Percentiles rank a stretch among this genome's conserved stretches.
Evolutionary conservation across 2,113 vertebrate species (phyloP).

Genomic region (Lepisosteus osseus): DNA sequence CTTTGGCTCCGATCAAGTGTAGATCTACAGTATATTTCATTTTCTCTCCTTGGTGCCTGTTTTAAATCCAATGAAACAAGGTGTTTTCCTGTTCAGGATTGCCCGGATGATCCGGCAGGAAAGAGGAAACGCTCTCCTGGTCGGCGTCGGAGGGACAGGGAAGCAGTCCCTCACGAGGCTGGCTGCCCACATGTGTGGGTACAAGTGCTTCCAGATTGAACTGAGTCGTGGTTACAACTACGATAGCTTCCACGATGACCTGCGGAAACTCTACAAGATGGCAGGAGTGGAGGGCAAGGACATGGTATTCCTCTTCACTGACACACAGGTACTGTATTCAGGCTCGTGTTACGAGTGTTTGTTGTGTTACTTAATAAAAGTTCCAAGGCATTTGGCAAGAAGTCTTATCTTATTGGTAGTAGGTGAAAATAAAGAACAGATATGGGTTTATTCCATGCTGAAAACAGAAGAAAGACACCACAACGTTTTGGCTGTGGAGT

Average conservation of each 20-base stretch:
- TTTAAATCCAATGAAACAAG: too few relatives aligned
- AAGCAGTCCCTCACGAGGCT: constrained; percentile 81
- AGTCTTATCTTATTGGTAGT: too few relatives aligned
- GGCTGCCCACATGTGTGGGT: constrained; percentile 78
- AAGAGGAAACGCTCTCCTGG: constrained; percentile 79
- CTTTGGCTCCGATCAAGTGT: too few relatives aligned
- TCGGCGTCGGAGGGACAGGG: constrained; percentile 83
- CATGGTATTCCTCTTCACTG: constrained; percentile 85
- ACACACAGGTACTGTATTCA: constrained; percentile 70
- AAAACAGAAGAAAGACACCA: too few relatives aligned
- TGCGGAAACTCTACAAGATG: constrained; percentile 78
- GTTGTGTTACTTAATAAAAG: too few relatives aligned
- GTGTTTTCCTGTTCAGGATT: constrained; percentile 56
- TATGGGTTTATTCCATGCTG: too few relatives aligned
- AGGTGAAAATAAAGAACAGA: too few relatives aligned
- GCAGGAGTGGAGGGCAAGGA: constrained; percentile 75
- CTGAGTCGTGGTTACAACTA: constrained; percentile 80
- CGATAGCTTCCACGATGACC: constrained; percentile 79
- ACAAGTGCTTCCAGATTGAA: constrained; percentile 81
- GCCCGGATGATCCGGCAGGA: constrained; percentile 84
- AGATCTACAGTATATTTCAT: too few relatives aligned
- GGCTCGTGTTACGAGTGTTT: too few relatives aligned
- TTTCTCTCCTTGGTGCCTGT: too few relatives aligned
- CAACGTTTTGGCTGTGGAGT: too few relatives aligned
- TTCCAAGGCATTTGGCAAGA: too few relatives aligned